A percentile compares a stretch with the other conserved stretches of the same genome.
These are phyloP conservation scores for Crypturellus undulatus DNA, from an alignment of 2,113 vertebrate genomes.

Conservation along the genomic window DNA sequence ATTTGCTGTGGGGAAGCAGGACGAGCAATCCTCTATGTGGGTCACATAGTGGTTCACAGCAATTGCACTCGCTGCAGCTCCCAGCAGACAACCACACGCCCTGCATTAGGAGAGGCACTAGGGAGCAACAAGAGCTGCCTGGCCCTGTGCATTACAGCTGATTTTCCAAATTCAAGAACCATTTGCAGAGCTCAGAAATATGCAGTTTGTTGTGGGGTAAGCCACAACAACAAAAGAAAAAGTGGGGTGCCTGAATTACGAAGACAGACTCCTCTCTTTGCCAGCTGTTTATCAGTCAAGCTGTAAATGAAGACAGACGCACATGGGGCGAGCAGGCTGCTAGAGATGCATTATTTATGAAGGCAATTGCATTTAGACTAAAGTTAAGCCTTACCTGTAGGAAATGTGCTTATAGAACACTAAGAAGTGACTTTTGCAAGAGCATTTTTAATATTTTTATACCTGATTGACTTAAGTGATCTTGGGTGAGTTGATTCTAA, in stretches of 20 bases:
- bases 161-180: neutral
- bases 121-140: no score
- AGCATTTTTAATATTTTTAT: neutral
- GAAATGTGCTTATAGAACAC: neutral
- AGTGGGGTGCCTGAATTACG: neutral
- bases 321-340: neutral
- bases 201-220: neutral
- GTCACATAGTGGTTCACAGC: neutral
- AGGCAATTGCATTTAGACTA: neutral
- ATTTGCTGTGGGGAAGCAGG: neutral
- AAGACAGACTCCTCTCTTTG: neutral
- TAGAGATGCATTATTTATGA: neutral
- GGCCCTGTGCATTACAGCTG: no score
- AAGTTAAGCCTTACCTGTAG: neutral
- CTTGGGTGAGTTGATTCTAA: no score
- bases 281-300: neutral
- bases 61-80: fast-evolving
- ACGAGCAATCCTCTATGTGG: neutral
- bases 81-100: fast-evolving
- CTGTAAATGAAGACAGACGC: neutral
- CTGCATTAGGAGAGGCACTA: neutral
- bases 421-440: neutral
- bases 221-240: neutral
- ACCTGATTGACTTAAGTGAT: neutral
- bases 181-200: neutral